Evolutionary conservation across 2,888 invertebrate species (phyloP).

Genomic region (Eurois occulta): DNA sequence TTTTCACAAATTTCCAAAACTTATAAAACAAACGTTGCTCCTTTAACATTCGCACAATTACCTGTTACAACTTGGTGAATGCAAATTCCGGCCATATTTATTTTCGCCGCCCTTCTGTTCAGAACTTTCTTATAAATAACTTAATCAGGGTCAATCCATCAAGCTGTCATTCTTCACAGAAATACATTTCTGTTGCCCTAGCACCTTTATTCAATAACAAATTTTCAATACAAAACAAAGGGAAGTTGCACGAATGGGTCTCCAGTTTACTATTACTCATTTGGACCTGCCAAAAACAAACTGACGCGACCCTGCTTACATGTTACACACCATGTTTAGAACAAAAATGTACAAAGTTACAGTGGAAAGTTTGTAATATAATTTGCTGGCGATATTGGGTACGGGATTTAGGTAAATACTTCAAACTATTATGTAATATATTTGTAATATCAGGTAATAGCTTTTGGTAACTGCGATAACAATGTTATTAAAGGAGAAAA

Average conservation of each 20-base stretch:
- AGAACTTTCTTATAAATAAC: constrained; percentile 71
- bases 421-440: constrained; percentile 28
- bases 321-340: constrained; percentile 47
- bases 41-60: constrained; percentile 69
- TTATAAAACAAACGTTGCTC: constrained; percentile 69
- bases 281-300: constrained; percentile 72
- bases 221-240: constrained; percentile 74
- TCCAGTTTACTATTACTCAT: constrained; percentile 77
- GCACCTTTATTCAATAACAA: constrained; percentile 73
- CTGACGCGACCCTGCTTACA: constrained; percentile 57
- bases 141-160: constrained; percentile 79
- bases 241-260: constrained; percentile 71
- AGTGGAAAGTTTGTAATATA: constrained; percentile 43
- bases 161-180: constrained; percentile 76
- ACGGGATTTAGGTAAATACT: constrained; percentile 41
- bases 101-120: constrained; percentile 68
- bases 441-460: constrained; percentile 37
- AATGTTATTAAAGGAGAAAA: constrained; percentile 21
- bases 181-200: constrained; percentile 72
- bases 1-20: constrained; percentile 69
- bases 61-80: constrained; percentile 67
- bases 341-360: constrained; percentile 54
- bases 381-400: constrained; percentile 45
- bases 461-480: constrained; percentile 29
- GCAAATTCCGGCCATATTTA: constrained; percentile 69